phyloP scores from a whole-genome alignment of 2,113 vertebrate species.

The Manacus vitellinus region DNA sequence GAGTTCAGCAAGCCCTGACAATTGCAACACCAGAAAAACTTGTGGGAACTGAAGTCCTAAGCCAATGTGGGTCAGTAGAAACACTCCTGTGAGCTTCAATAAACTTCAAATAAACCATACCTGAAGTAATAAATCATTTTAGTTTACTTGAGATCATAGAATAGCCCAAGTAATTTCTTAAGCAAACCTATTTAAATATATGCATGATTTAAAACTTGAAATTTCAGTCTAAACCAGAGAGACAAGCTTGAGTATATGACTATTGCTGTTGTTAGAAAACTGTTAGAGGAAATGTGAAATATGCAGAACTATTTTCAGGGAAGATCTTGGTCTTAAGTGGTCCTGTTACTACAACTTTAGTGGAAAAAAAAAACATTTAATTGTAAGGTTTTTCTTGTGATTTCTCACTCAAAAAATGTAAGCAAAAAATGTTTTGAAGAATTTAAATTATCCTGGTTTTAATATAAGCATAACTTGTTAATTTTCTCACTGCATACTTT shows the following conservation, averaged over 20 bases:
- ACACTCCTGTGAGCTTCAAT: neutral
- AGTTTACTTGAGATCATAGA: neutral
- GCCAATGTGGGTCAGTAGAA: neutral
- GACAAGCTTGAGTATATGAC: neutral
- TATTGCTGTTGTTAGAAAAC: neutral
- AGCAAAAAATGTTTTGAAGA: neutral
- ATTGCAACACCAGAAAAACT: neutral
- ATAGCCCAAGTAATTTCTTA: neutral
- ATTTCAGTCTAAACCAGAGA: neutral
- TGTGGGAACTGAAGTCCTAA: neutral
- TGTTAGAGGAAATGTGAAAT: neutral
- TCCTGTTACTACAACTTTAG: neutral
- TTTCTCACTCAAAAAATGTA: neutral
- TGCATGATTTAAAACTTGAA: neutral
- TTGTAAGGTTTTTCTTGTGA: neutral
- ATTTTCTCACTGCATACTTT: neutral
- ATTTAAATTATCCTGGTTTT: neutral
- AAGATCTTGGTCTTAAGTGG: neutral
- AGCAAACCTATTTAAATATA: neutral
- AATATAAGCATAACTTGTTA: neutral
- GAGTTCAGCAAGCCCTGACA: neutral
- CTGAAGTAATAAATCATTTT: neutral
- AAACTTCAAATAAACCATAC: neutral
- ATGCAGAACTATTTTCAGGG: neutral
- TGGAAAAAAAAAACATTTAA: neutral